Evolutionary conservation across 1,140 invertebrate species (phyloP), one percentile per base, ranked within the genome.

Genomic region (Drosophila nasuta): DNA sequence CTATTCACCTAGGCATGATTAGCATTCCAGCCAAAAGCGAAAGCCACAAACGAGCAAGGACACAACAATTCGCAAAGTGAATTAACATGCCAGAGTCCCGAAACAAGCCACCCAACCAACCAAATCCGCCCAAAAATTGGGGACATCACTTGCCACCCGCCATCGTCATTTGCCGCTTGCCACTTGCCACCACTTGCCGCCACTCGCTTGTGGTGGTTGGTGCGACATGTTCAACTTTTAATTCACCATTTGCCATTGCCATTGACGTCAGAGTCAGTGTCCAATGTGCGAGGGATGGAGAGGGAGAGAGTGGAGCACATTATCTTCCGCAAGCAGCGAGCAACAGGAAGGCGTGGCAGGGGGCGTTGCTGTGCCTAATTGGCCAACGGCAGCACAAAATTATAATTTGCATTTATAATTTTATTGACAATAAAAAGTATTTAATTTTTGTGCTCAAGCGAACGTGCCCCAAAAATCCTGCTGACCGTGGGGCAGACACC

Each of bases 361-460:
- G 41, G 57, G 20, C 3, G 38, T n/a, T 43, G 41, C 43, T 17
- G 17, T 56, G 57, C 41, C 83, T 87, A 87, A 87, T 87, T 87
- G 83, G 78, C 85, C 82, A 77, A 81, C 68, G 85, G 83, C 85
- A 83, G 85, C 88, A 83, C 77, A 88, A 87, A 89, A 88, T 88
- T 89, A 88, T 88, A 88, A 89, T 88, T 88, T 88, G 83, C 83
- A 88, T 88, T 89, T 88, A 88, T 88, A 88, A 88, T 88, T 88
- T 88, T 88, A 88, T 88, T 88, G 83, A 88, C 83, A 88, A 79
- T 88, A 88, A 88, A 88, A 89, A 89, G 83, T 88, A 88, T 88
- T 88, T 88, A 88, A 88, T 88, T 88, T 87, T 85, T 75, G 20
- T 25, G 62, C 66, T 54, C 70, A 76, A 66, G 79, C 79, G 63